Evolutionary conservation across 2,888 invertebrate genomes (phyloP), one percentile per base, ranked within the genome.

Genomic region (Eumerus sabulonum): DNA sequence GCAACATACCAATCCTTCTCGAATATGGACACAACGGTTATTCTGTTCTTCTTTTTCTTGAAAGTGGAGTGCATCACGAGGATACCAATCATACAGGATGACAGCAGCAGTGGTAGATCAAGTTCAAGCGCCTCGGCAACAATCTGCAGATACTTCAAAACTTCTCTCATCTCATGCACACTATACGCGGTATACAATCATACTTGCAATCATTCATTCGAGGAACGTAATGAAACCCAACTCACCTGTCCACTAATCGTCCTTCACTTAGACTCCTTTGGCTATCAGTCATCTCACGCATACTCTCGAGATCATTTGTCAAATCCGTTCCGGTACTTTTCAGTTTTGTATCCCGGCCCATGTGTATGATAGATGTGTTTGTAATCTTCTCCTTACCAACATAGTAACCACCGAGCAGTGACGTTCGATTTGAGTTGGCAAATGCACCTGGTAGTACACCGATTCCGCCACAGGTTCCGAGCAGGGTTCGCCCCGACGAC

Each of bases 221-320:
- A 27, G 2, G 27, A 27, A 27, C 27, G 7, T 7, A 27, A 27
- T 27, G 27, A 7, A 27, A 27, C 87, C 85, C 64, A n/a, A 85
- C 87, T 85, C 64, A 89, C 89, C 88, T 87, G 64, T 88, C 87
- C 36, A 87, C 84, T 53, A 89, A 82, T 12, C 88, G 86, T 64
- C 86, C 89, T 73, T 89, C 89, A 72, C 89, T 89, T 38, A 89
- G 85, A 63, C 89, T 88, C 50, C 89, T 86, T 82, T 89, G 89
- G 84, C 87, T 88, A 79, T 89, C 89, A 64, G 85, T 85, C 83
- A 89, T 88, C 81, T 89, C 89, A 35, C 83, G 83, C 63, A 79
- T 82, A 9, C 66, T 76, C 16, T 82, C 82, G 68, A 82, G 83
- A 63, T 81, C 82, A 64, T 81, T 76, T 36, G 56, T 71, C 14